A percentile compares a stretch with the other conserved stretches of the same genome.
These are phyloP conservation scores for Cataglyphis altisquamis DNA, from an alignment of 2,888 invertebrate genomes.

Conservation along the genomic window DNA sequence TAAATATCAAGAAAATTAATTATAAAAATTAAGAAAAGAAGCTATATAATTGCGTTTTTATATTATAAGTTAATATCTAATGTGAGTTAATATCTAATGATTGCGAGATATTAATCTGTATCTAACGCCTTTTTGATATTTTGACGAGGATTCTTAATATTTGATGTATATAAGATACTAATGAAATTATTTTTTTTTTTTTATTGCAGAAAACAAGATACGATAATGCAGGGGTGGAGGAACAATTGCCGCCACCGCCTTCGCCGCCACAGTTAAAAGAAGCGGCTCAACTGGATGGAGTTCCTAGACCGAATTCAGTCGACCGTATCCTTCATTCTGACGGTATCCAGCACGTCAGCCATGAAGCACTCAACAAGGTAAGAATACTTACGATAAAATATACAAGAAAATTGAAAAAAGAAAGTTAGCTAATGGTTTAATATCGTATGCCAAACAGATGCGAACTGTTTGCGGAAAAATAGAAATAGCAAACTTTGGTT, in stretches of 20 bases:
- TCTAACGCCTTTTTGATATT: neutral
- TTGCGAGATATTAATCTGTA: neutral
- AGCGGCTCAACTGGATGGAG: constrained; percentile 82
- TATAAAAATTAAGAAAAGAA: neutral
- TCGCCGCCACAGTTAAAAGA: constrained; percentile 86
- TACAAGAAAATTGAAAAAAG: neutral
- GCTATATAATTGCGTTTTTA: neutral
- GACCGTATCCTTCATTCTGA: constrained; percentile 85
- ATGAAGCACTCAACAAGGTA: constrained; percentile 83
- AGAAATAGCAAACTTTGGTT: neutral
- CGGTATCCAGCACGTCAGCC: constrained; percentile 78
- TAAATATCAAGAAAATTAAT: constrained; percentile 1
- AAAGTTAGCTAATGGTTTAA: neutral
- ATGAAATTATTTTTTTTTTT: constrained; percentile 17
- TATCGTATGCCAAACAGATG: neutral
- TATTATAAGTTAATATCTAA: neutral
- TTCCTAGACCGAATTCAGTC: constrained; percentile 86
- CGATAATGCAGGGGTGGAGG: constrained; percentile 86
- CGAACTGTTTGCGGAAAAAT: neutral
- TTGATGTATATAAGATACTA: neutral
- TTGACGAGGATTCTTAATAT: neutral
- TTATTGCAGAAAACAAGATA: constrained; percentile 87
- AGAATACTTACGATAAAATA: constrained; percentile 21
- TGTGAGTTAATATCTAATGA: neutral
- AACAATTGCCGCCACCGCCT: constrained; percentile 87